Evolutionary conservation across 2,797 vertebrate genomes (phyloP), one percentile per base, ranked within the genome.

Genomic region (Tapirus indicus): DNA sequence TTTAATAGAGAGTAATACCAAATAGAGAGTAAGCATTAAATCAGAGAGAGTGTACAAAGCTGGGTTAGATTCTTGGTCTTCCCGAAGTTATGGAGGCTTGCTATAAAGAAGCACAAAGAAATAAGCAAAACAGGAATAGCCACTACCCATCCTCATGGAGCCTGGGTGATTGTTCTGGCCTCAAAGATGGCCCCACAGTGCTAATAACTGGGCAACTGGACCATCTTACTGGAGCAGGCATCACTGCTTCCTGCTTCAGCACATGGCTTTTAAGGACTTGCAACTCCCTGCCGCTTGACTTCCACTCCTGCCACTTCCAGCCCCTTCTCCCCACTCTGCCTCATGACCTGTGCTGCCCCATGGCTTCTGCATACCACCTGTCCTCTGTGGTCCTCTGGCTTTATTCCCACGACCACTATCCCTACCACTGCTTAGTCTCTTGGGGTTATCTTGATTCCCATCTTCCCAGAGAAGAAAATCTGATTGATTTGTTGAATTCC

Each of bases 391-490:
- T 52, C 38, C 27, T 66, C 88, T 88, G 85, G 38, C 72, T 77
- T 79, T 52, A n/a, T 49, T 58, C 54, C 80, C 49, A 35, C 1
- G 2, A 29, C 54, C 49, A 5, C 25, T 47, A 0, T 82, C 38
- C 47, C 49, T 27, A 66, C 25, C 12, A 29, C 54, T 68, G 1
- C 62, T 95, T 54, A 29, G 66, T 69, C 54, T 84, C 79, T 72
- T 88, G 64, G 35, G 7, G 1, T 74, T 49, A 49, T 77, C 27
- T 88, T 83, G 21, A 85, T 80, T 69, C 89, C 83, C 62, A 21
- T 23, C 41, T 96, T 94, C 52, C 32, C 56, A 41, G 41, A 66
- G 86, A 74, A 86, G 75, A 94, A 83, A 83, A 18, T n/a, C 62
- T 20, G 62, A 60, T 25, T 60, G n/a, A 58, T 44, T 87, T 35